A percentile compares a stretch with the other conserved stretches of the same genome.
phyloP scores from a whole-genome alignment of 2,888 invertebrate genomes.

The Spilosoma lubricipeda region DNA sequence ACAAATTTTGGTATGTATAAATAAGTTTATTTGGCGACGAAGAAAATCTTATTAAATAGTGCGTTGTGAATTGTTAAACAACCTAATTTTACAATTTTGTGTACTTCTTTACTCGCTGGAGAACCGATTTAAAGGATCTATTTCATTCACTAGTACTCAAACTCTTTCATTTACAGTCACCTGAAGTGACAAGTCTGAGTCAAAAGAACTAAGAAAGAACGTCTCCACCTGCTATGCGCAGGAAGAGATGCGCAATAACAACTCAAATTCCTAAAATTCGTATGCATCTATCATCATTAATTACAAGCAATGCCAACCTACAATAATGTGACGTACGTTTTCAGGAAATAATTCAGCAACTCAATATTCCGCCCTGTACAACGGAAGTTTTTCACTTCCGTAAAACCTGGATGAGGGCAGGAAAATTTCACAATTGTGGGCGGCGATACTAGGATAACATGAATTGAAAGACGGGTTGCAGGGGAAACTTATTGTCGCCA shows the following conservation, averaged over 20 bases:
- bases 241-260: conserved; percentile 62
- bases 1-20: background rate
- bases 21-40: too few species aligned
- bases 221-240: conserved; percentile 65
- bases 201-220: too few species aligned
- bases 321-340: conserved; percentile 15
- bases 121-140: too few species aligned
- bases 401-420: conserved; percentile 79
- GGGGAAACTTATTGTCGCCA: background rate
- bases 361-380: conserved; percentile 70
- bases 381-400: conserved; percentile 72
- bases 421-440: conserved; percentile 84
- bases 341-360: conserved; percentile 24
- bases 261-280: conserved; percentile 16
- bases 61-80: background rate
- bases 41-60: background rate
- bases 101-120: too few species aligned
- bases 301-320: background rate
- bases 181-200: too few species aligned
- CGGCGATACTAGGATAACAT: conserved; percentile 76
- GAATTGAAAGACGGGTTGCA: conserved; percentile 42
- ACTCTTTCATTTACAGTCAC: background rate
- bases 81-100: too few species aligned
- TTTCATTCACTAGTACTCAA: too few species aligned
- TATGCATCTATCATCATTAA: background rate